Evolutionary conservation across 1,140 invertebrate genomes (phyloP).

Genomic region (Cephus cinctus): DNA sequence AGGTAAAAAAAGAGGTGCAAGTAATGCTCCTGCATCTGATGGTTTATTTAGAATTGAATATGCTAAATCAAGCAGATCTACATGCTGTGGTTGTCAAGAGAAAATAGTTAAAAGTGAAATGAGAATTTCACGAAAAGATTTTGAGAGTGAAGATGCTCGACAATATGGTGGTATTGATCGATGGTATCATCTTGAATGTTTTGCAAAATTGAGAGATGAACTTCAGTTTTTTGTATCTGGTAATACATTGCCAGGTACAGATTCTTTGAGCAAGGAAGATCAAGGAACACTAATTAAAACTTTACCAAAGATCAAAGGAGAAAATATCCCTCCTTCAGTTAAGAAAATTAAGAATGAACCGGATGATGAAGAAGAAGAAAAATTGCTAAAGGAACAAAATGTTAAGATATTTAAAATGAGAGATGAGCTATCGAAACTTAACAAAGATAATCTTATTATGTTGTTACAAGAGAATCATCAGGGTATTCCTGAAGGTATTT

Average conservation of each 20-base stretch:
- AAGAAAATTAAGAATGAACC: slow-evolving; percentile 72
- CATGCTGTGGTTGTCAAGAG: slow-evolving; percentile 81
- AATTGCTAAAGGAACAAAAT: slow-evolving; percentile 73
- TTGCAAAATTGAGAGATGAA: slow-evolving; percentile 74
- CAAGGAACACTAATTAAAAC: slow-evolving; percentile 66
- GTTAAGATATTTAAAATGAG: slow-evolving; percentile 73
- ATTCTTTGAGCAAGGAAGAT: slow-evolving; percentile 72
- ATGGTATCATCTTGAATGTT: slow-evolving; percentile 95
- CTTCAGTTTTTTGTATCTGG: slow-evolving; percentile 75
- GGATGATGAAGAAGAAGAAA: slow-evolving; percentile 57
- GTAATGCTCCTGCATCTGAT: slow-evolving; percentile 46
- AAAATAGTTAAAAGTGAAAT: slow-evolving; percentile 85
- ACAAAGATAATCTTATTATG: slow-evolving; percentile 60
- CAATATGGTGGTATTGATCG: slow-evolving; percentile 78
- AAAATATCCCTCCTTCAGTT: slow-evolving; percentile 56
- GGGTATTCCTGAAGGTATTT: slow-evolving; percentile 62
- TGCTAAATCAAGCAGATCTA: slow-evolving; percentile 81
- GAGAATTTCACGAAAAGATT: slow-evolving; percentile 85
- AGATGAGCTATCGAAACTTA: slow-evolving; percentile 51
- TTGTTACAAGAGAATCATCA: slow-evolving; percentile 77
- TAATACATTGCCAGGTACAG: slow-evolving; percentile 72
- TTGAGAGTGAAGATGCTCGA: slow-evolving; percentile 74
- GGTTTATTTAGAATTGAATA: slow-evolving; percentile 83
- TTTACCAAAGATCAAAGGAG: slow-evolving; percentile 66
- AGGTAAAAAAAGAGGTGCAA: slow-evolving; percentile 49